Evolutionary conservation across 2,797 vertebrate genomes (phyloP).

Genomic region (Pseudopleuronectes americanus): DNA sequence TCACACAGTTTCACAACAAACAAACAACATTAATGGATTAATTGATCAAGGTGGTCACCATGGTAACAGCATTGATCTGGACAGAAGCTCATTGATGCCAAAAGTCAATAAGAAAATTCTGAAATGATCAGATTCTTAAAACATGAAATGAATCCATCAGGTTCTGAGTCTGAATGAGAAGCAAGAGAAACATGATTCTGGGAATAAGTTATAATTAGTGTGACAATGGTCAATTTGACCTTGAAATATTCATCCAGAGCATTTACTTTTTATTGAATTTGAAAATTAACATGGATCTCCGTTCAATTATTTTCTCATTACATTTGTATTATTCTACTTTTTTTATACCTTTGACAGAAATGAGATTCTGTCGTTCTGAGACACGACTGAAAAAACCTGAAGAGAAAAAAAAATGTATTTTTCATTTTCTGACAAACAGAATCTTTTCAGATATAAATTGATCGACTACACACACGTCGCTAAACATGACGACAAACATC

Average conservation of each 20-base stretch:
- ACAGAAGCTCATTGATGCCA: slow-evolving; percentile 15
- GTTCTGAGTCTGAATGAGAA: neutral
- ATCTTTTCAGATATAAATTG: slow-evolving; percentile 62
- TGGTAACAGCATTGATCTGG: slow-evolving; percentile 4
- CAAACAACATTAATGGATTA: slow-evolving; percentile 37
- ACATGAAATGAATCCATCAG: neutral
- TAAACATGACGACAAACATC: slow-evolving; percentile 11
- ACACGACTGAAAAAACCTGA: neutral
- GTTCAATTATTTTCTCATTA: neutral
- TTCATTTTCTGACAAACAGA: neutral
- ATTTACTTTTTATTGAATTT: no score
- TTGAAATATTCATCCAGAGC: neutral
- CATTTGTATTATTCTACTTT: neutral
- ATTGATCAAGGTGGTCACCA: slow-evolving; percentile 15
- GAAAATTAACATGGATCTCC: neutral
- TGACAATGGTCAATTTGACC: neutral
- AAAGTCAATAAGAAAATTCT: neutral
- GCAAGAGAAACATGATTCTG: no score
- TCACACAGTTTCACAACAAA: slow-evolving; percentile 25
- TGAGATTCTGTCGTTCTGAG: slow-evolving; percentile 4
- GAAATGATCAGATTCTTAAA: neutral
- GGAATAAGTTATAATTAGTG: neutral
- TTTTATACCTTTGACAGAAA: slow-evolving; percentile 5
- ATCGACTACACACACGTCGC: slow-evolving; percentile 42
- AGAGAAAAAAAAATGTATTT: no score